Evolutionary conservation across 2,113 vertebrate species (phyloP).

Genomic region (human): DNA sequence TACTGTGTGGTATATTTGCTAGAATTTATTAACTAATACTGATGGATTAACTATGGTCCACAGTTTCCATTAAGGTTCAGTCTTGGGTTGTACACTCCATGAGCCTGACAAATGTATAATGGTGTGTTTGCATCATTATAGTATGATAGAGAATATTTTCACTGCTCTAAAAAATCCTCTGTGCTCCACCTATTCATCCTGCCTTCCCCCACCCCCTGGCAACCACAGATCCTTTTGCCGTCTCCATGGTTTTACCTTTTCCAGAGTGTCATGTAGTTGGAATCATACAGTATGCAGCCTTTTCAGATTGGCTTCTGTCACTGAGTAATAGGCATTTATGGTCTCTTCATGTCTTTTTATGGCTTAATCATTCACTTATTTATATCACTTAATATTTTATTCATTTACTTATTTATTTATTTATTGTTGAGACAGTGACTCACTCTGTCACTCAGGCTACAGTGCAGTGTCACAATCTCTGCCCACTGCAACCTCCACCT

Average conservation of each 20-base stretch:
- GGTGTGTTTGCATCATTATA: accelerated
- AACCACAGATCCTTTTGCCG: background rate
- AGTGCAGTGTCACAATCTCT: no score
- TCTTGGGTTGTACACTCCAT: background rate
- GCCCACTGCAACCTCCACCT: no score
- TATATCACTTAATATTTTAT: background rate
- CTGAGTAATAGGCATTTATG: background rate
- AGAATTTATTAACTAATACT: background rate
- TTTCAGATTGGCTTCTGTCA: background rate
- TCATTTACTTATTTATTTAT: no score
- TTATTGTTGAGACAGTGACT: no score
- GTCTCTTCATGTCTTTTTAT: background rate
- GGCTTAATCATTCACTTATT: background rate
- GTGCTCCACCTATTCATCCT: accelerated
- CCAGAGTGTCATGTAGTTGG: no score
- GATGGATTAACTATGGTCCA: background rate
- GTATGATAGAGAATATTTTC: no score
- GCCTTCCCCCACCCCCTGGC: no score
- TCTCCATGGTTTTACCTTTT: background rate
- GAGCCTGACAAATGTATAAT: background rate
- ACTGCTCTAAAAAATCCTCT: no score
- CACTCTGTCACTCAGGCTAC: no score
- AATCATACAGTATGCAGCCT: background rate
- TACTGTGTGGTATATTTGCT: background rate
- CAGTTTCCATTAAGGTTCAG: background rate